These are phyloP conservation scores for Lepisosteus oculatus DNA, from an alignment of 2,113 vertebrate species.

Conservation along the genomic window DNA sequence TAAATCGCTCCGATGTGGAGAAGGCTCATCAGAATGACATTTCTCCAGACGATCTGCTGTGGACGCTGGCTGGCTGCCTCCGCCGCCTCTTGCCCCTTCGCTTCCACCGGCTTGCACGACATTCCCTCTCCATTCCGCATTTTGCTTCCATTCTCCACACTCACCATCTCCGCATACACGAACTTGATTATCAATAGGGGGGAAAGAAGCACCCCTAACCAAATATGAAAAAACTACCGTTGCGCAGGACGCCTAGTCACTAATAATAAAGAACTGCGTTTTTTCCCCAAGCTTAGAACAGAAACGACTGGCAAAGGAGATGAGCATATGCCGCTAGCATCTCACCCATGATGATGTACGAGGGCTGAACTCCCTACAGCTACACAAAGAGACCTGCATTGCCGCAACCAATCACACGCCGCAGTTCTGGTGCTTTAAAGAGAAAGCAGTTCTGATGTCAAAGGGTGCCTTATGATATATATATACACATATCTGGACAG, in stretches of 20 bases:
- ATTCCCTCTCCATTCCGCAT: constrained; percentile 6
- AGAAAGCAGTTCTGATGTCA: constrained; percentile 17
- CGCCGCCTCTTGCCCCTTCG: constrained; percentile 7
- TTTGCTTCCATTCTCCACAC: constrained; percentile 13
- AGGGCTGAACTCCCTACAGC: constrained; percentile 29
- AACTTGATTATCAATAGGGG: not conserved
- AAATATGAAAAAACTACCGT: not conserved
- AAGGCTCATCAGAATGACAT: constrained; percentile 65
- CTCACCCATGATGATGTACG: constrained; percentile 13
- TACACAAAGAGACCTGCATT: constrained; percentile 40
- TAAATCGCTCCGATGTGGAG: constrained; percentile 65
- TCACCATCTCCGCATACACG: constrained; percentile 27
- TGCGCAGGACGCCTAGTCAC: too few relatives aligned
- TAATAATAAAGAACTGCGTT: not conserved
- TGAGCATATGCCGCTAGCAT: constrained; percentile 40
- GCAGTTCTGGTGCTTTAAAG: constrained; percentile 26
- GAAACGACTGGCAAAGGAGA: constrained; percentile 12
- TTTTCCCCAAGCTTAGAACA: not conserved
- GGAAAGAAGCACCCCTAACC: not conserved
- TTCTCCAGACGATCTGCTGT: constrained; percentile 64
- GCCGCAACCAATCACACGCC: constrained; percentile 49
- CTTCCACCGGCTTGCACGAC: constrained; percentile 5
- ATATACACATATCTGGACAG: not conserved
- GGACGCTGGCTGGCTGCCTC: not conserved
- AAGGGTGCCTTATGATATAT: not conserved